phyloP scores from a whole-genome alignment of 2,888 invertebrate species.

The Limnephilus rhombicus region DNA sequence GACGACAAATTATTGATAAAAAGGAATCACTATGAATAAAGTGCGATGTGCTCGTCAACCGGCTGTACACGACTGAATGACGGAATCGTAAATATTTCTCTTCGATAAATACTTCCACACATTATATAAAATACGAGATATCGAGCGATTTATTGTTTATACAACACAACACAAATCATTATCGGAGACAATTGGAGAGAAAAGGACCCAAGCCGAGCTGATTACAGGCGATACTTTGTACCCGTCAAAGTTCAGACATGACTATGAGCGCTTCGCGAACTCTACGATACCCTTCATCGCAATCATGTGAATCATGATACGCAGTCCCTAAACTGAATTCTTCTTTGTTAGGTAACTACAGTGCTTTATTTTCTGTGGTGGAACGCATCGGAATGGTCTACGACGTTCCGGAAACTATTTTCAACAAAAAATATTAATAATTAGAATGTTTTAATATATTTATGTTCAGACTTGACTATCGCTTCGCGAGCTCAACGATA shows the following conservation, averaged over 20 bases:
- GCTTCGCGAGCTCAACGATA: background rate
- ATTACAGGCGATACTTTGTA: conserved; percentile 36
- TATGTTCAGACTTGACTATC: conserved; percentile 9
- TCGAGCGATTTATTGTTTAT: background rate
- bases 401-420: background rate
- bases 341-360: background rate
- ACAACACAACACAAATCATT: conserved; percentile 24
- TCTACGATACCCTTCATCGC: background rate
- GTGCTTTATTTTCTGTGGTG: background rate
- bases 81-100: conserved; percentile 36
- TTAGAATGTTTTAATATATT: too few species aligned
- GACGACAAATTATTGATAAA: background rate
- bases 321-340: background rate
- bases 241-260: conserved; percentile 40
- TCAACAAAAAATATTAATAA: background rate
- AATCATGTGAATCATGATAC: background rate
- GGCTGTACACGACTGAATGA: conserved; percentile 46
- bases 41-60: conserved; percentile 18
- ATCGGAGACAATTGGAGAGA: conserved; percentile 8
- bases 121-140: conserved; percentile 38
- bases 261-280: background rate
- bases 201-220: conserved; percentile 8
- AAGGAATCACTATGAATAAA: conserved; percentile 20
- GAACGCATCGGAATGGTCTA: background rate
- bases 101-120: conserved; percentile 44